Base-by-base conservation (phyloP, 2,888 invertebrate species). In the Spisula subtruncata region DNA sequence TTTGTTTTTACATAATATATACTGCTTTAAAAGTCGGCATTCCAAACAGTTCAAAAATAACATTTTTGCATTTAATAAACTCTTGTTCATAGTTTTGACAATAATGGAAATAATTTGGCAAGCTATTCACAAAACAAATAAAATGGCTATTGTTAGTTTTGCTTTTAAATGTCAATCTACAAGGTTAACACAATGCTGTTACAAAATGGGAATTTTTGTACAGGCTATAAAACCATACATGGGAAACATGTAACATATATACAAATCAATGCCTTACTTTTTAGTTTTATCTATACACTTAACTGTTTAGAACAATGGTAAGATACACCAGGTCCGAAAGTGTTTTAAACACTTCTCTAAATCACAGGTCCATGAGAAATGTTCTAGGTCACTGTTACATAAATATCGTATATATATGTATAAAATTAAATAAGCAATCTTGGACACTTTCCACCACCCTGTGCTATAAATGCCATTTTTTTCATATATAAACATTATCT, bases 391-490 rank as follows among this genome's bases (percentile, higher is more conserved):
- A n/a, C n/a, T n/a, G n/a, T n/a, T n/a, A n/a, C n/a, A n/a, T n/a
- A n/a, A n/a, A n/a, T n/a, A n/a, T n/a, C n/a, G n/a, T n/a, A n/a
- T n/a, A n/a, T n/a, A n/a, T n/a, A n/a, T n/a, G n/a, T n/a, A n/a
- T n/a, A n/a, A n/a, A n/a, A n/a, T n/a, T n/a, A n/a, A n/a, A n/a
- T n/a, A n/a, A n/a, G n/a, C n/a, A n/a, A n/a, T n/a, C n/a, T n/a
- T n/a, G n/a, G n/a, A n/a, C n/a, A n/a, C n/a, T n/a, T n/a, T n/a
- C n/a, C n/a, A n/a, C n/a, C n/a, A n/a, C n/a, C n/a, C n/a, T n/a
- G n/a, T n/a, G n/a, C n/a, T n/a, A n/a, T n/a, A n/a, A 83, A 83
- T 56, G 56, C 56, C 51, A 35, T 56, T 83, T 51, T 56, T 82
- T 1, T n/a, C 18, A 60, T 60, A 60, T 25, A 25, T n/a, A n/a